These are phyloP conservation scores for Heliconius charithonia DNA, from an alignment of 2,888 invertebrate genomes.

Conservation along the genomic window DNA sequence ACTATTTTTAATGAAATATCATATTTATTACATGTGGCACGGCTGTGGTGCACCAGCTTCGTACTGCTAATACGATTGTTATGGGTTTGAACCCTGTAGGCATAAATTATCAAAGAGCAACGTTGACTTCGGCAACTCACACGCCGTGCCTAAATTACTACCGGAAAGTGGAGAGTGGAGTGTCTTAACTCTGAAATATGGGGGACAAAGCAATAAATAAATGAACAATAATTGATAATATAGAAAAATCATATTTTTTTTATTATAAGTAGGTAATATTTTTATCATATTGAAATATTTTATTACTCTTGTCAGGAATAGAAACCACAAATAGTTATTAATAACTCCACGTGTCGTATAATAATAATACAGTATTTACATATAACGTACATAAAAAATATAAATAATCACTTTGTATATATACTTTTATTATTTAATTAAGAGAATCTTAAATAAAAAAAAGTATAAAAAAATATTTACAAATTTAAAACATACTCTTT, in stretches of 20 bases:
- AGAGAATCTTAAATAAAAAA: too few species aligned
- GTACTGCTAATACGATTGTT: too few species aligned
- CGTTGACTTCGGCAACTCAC: too few species aligned
- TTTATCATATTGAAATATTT: background rate
- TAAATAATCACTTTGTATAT: background rate
- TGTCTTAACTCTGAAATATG: background rate
- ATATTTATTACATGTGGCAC: background rate
- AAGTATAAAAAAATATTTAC: too few species aligned
- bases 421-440: too few species aligned
- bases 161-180: background rate
- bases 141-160: background rate
- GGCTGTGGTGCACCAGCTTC: too few species aligned
- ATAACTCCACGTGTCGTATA: slow-evolving; percentile 10
- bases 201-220: background rate
- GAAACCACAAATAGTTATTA: slow-evolving; percentile 12
- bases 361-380: background rate
- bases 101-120: too few species aligned
- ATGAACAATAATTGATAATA: background rate
- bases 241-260: background rate
- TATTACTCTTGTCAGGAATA: slow-evolving; percentile 1
- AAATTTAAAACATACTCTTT: too few species aligned
- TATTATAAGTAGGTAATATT: background rate
- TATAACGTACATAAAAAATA: background rate
- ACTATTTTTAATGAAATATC: background rate
- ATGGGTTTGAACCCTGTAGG: too few species aligned